Evolutionary conservation across 2,888 invertebrate species (phyloP).

Genomic region (Diachrysia chrysitis): DNA sequence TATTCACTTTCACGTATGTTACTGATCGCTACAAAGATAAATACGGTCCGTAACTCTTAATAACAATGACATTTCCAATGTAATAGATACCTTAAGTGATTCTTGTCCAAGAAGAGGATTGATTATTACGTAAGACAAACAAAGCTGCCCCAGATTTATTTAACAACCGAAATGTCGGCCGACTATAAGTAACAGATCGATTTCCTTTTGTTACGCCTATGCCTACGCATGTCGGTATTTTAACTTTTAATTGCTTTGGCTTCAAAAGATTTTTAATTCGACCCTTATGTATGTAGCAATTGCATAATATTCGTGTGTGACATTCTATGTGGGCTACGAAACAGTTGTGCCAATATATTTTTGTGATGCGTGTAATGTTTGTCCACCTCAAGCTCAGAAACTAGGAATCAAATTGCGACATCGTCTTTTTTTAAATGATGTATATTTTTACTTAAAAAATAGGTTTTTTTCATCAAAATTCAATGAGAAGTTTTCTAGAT

Average conservation of each 20-base stretch:
- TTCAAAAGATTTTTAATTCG: slow-evolving; percentile 3
- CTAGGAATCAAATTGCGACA: too few species aligned
- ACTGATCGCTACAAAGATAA: slow-evolving; percentile 55
- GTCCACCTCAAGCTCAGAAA: too few species aligned
- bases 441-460: too few species aligned
- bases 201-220: slow-evolving; percentile 18
- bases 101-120: slow-evolving; percentile 31
- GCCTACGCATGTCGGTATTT: background rate
- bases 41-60: slow-evolving; percentile 45
- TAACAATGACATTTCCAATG: slow-evolving; percentile 61
- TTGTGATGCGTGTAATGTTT: too few species aligned
- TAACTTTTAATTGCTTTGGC: slow-evolving; percentile 2
- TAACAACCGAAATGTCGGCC: slow-evolving; percentile 20
- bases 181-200: slow-evolving; percentile 15
- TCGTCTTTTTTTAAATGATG: too few species aligned
- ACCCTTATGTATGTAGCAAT: slow-evolving; percentile 7
- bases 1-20: slow-evolving; percentile 63
- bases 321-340: background rate
- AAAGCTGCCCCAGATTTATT: slow-evolving; percentile 25
- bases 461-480: too few species aligned
- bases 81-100: slow-evolving; percentile 29
- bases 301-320: background rate
- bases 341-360: background rate
- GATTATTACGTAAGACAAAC: slow-evolving; percentile 44
- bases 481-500: too few species aligned